Evolutionary conservation across 2,797 vertebrate species (phyloP), one percentile per base, ranked within the genome.

Genomic region (Trachurus trachurus): DNA sequence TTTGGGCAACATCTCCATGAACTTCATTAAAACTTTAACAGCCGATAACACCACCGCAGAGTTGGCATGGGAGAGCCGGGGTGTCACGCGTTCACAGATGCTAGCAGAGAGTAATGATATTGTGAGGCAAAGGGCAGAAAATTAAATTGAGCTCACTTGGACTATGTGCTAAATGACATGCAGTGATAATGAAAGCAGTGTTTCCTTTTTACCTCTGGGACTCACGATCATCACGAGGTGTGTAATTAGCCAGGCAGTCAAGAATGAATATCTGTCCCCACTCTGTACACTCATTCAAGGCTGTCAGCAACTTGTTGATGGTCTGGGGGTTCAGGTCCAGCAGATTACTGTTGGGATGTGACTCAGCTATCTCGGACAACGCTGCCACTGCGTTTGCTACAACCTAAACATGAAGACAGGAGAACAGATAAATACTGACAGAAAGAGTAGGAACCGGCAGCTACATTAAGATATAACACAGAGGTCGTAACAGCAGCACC

Each of bases 241-340:
- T 96, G 90, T 99, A 99, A 94, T 97, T 99, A 40, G 98, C 98
- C 93, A 99, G 94, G 85, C 98, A 99, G 92, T 99, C 98, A 10
- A 99, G 95, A 85, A 99, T 99, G 89, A 99, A 99, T 93, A 99
- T 99, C 96, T 99, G 98, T 9, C 98, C 98, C 98, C 98, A 99
- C 89, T 99, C 98, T 0, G 98, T 99, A 74, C 98, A 99, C 88
- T 99, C 98, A 0, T 99, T 99, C 64, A 99, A 94, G 81, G 98
- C 98, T 0, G 98, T 99, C 80, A 99, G 93, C 82, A 99, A 94
- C 93, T 99, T 99, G 94, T 99, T 99, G 92, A 99, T 98, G 76
- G 98, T 98, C 92, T 99, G 98, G 13, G 98, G 98, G 85, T 99
- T 99, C 88, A 99, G 93, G 87, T 99, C 98, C 69, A 99, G 94